These are phyloP conservation scores for Macrophya annulata DNA, from an alignment of 2,888 invertebrate genomes.

Conservation along the genomic window DNA sequence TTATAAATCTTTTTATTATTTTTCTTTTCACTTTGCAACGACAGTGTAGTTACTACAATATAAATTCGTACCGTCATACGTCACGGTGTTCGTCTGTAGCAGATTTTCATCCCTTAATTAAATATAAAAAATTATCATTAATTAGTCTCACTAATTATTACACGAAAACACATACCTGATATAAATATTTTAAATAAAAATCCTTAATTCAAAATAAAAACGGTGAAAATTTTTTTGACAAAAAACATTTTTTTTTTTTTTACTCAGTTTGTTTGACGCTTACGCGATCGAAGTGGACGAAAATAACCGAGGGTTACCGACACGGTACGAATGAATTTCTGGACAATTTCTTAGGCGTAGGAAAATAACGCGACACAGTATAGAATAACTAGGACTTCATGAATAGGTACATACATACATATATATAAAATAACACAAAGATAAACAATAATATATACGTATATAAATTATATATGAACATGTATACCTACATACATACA, in stretches of 20 bases:
- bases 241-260: neutral
- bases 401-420: too few species aligned
- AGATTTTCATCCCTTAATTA: conserved; percentile 12
- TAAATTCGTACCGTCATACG: neutral
- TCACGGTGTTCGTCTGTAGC: neutral
- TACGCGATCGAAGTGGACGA: conserved; percentile 33
- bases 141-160: neutral
- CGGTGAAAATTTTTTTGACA: neutral
- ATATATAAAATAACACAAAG: neutral
- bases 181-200: too few species aligned
- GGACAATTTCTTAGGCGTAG: neutral
- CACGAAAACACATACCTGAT: neutral
- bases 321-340: neutral
- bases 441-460: neutral
- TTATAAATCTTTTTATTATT: neutral
- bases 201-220: too few species aligned
- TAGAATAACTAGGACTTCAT: neutral
- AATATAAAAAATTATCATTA: neutral
- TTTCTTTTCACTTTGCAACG: neutral
- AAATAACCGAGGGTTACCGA: neutral
- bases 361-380: neutral
- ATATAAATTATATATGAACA: neutral
- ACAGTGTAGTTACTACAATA: neutral
- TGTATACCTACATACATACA: neutral
- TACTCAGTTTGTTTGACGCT: neutral